These are phyloP conservation scores for Merluccius polli DNA, from an alignment of 2,797 vertebrate species.

Conservation along the genomic window DNA sequence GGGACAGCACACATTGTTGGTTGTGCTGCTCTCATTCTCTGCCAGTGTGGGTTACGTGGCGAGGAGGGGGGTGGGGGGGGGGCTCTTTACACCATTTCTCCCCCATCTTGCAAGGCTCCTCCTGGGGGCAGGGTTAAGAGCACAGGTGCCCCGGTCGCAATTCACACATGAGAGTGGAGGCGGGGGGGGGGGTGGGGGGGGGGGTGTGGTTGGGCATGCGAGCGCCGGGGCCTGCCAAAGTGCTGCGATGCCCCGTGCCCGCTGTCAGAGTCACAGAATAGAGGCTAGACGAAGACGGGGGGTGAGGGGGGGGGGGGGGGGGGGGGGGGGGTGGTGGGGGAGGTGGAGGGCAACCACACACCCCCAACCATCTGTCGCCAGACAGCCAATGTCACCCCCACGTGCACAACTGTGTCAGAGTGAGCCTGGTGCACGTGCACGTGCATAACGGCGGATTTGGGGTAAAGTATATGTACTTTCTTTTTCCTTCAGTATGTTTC, in stretches of 20 bases:
- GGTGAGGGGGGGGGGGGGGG: neutral
- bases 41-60: no score
- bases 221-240: constrained; percentile 49
- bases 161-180: constrained; percentile 20
- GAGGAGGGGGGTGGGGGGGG: no score
- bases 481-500: neutral
- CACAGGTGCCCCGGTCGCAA: constrained; percentile 45
- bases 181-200: no score
- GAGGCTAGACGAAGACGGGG: constrained; percentile 29
- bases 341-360: no score
- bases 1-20: no score
- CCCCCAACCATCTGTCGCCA: constrained; percentile 63
- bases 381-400: constrained; percentile 71
- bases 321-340: no score
- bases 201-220: constrained; percentile 34
- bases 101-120: neutral
- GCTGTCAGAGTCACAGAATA: constrained; percentile 56
- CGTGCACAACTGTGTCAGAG: constrained; percentile 31
- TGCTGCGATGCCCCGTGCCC: constrained; percentile 37
- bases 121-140: constrained; percentile 47
- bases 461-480: neutral
- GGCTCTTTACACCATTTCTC: neutral
- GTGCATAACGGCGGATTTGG: neutral
- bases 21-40: no score
- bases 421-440: constrained; percentile 13